Conservation (phyloP, 2,797 vertebrate species). For the Aeoliscus strigatus region DNA sequence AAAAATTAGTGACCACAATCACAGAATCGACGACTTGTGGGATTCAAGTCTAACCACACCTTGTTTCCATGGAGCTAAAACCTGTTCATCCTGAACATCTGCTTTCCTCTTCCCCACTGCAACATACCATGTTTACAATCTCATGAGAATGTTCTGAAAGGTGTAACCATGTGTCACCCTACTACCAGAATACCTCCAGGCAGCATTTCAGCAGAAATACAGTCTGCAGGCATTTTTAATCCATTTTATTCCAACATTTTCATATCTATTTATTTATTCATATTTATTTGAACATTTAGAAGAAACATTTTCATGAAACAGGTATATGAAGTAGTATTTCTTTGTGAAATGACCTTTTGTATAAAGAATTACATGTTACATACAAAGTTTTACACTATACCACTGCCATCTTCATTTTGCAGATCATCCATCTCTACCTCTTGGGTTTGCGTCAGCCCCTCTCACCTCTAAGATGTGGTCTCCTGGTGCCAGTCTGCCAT, state of each 20-base stretch:
- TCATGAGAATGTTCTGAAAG: slow-evolving; percentile 1
- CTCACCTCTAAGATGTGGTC: slow-evolving; percentile 91
- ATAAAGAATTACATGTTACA: too few species aligned
- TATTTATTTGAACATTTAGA: too few species aligned
- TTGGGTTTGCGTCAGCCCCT: neutral
- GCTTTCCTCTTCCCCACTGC: slow-evolving; percentile 22
- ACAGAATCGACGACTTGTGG: slow-evolving; percentile 7
- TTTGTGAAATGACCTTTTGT: too few species aligned
- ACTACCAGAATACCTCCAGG: neutral
- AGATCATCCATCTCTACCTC: too few species aligned
- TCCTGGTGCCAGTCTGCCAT: slow-evolving; percentile 86
- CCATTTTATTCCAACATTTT: too few species aligned
- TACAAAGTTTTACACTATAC: too few species aligned
- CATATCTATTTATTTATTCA: too few species aligned
- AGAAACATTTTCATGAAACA: too few species aligned
- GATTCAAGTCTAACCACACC: slow-evolving; percentile 34
- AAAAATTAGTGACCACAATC: slow-evolving; percentile 22
- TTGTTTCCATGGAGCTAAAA: slow-evolving; percentile 48
- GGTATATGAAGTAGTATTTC: too few species aligned
- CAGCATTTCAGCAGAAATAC: too few species aligned
- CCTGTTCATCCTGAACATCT: slow-evolving; percentile 51
- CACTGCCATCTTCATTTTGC: too few species aligned
- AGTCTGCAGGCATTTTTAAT: too few species aligned
- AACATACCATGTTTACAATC: slow-evolving; percentile 34
- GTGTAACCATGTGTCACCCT: slow-evolving; percentile 13